Evolutionary conservation across 2,888 invertebrate genomes (phyloP).

Genomic region (Phyllotreta striolata): DNA sequence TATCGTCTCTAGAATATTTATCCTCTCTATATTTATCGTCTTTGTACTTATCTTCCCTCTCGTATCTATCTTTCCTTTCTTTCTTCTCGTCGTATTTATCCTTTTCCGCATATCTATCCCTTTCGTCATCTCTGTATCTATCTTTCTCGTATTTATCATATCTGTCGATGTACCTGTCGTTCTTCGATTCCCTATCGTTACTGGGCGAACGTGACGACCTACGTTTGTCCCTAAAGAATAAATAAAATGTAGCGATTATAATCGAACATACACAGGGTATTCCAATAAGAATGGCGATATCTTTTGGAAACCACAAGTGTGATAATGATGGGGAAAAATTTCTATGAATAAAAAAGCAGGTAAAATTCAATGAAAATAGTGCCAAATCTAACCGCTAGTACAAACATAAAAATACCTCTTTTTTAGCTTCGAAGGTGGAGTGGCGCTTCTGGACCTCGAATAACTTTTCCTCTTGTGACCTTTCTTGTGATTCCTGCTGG

Average conservation of each 20-base stretch:
- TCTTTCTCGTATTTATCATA: constrained; percentile 50
- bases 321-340: too few relatives aligned
- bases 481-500: constrained; percentile 56
- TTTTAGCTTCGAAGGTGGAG: constrained; percentile 56
- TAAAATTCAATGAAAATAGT: too few relatives aligned
- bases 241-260: neutral
- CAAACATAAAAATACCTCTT: constrained; percentile 45
- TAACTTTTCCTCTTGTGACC: constrained; percentile 58
- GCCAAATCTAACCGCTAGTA: too few relatives aligned
- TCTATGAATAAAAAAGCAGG: too few relatives aligned
- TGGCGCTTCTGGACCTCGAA: constrained; percentile 58
- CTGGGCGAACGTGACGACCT: constrained; percentile 56
- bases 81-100: constrained; percentile 54
- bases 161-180: constrained; percentile 58
- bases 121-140: constrained; percentile 52
- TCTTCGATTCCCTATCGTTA: constrained; percentile 57
- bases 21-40: constrained; percentile 51
- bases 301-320: too few relatives aligned
- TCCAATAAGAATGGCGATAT: neutral
- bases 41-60: constrained; percentile 50
- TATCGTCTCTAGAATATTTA: constrained; percentile 50
- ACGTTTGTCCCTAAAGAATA: constrained; percentile 58
- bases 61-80: constrained; percentile 53
- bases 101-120: constrained; percentile 45
- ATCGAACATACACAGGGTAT: neutral